phyloP scores from a whole-genome alignment of 35 echinoderm and acorn worm genomes.

The Strongylocentrotus purpuratus region DNA sequence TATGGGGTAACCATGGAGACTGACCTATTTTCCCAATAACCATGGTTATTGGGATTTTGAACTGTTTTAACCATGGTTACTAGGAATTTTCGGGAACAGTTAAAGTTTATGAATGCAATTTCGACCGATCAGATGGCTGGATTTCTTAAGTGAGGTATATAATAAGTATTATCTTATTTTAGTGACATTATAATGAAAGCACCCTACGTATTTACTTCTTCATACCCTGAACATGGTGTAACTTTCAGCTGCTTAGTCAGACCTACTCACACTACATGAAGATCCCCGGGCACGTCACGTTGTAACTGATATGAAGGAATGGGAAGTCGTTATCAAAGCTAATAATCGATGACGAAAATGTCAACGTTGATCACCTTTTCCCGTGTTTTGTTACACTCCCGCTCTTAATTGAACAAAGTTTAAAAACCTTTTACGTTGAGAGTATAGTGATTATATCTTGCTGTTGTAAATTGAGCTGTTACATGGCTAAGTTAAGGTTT shows the following conservation, averaged over 20 bases:
- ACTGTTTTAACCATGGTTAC: too few relatives aligned
- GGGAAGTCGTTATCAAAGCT: constrained; percentile 24
- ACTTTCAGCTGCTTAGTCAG: not conserved
- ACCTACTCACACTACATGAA: not conserved
- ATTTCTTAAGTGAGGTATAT: too few relatives aligned
- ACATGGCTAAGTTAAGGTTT: not conserved
- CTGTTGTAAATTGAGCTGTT: not conserved
- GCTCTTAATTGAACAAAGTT: not conserved
- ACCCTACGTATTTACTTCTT: too few relatives aligned
- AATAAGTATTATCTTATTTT: too few relatives aligned
- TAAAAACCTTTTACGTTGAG: not conserved
- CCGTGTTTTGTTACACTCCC: not conserved
- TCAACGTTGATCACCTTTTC: constrained; percentile 23
- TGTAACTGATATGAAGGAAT: not conserved
- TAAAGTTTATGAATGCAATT: too few relatives aligned
- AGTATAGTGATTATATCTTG: not conserved
- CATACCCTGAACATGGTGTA: not conserved
- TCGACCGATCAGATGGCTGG: too few relatives aligned
- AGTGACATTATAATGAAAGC: too few relatives aligned
- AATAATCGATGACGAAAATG: constrained; percentile 34
- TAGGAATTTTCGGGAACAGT: too few relatives aligned
- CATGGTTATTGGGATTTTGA: too few relatives aligned
- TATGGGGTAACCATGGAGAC: too few relatives aligned
- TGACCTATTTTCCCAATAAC: too few relatives aligned
- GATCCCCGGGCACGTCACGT: not conserved